These are phyloP conservation scores for Artibeus lituratus DNA, from an alignment of 2,797 vertebrate species.

Conservation along the genomic window DNA sequence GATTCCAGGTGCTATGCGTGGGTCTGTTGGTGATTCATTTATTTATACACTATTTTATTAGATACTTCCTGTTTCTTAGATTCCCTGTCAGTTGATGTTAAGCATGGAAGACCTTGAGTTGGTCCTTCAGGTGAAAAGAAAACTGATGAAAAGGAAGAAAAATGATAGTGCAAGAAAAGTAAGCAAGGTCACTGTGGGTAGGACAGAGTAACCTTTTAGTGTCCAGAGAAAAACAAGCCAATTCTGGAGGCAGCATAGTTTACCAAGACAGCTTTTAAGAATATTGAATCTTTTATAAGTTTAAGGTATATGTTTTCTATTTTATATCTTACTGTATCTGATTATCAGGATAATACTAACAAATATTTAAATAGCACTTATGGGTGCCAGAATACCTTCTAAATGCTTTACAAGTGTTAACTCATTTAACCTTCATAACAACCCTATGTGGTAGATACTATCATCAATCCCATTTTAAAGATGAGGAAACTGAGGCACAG, in stretches of 20 bases:
- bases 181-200: neutral
- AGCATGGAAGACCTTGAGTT: neutral
- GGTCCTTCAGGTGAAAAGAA: neutral
- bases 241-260: neutral
- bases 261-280: neutral
- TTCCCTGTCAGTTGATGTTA: neutral
- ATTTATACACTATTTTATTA: constrained; percentile 2
- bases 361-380: neutral
- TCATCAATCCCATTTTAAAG: neutral
- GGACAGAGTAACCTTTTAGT: neutral
- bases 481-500: neutral
- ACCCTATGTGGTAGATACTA: neutral
- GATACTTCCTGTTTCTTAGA: neutral
- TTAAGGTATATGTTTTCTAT: neutral
- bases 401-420: neutral
- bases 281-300: neutral
- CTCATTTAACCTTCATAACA: neutral
- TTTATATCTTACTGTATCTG: neutral
- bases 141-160: neutral
- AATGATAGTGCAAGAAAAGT: neutral
- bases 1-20: constrained; percentile 68
- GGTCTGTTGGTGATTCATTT: constrained; percentile 55
- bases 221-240: neutral
- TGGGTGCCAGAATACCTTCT: neutral
- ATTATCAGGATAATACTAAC: neutral